Evolutionary conservation across 1,140 invertebrate species (phyloP), one percentile per base, ranked within the genome.

Genomic region (Harlomillsia oculata): DNA sequence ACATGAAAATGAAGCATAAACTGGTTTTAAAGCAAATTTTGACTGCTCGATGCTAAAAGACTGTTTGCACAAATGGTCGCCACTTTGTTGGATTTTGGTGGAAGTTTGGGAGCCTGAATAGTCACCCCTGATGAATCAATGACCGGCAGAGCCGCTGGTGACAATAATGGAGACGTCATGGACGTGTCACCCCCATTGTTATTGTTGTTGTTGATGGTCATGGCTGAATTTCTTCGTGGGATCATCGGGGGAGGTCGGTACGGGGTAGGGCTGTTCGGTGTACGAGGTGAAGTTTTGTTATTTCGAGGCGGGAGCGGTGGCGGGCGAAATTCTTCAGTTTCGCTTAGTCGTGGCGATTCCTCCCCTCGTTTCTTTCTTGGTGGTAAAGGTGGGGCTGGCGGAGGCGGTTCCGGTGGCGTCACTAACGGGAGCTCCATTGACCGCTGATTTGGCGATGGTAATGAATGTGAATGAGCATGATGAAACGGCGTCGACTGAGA

Each of bases 351-450:
- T 1, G 69, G 71, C 2, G 48, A 53, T 56, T 82, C 80, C 13
- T 76, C 78, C 61, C 82, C 80, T 48, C 79, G 69, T 58, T 76
- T 75, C 44, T 77, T 67, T 41, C 79, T 71, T 1, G 80, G 80
- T 8, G 80, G 79, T 29, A 81, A 69, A 18, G 79, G 76, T 13
- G 77, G 30, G 11, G 36, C 75, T 53, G 70, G 74, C 65, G 68
- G 74, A 66, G 57, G 71, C 58, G 65, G 45, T 20, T 71, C 70
- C 14, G 75, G 74, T 55, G 72, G 63, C 9, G 45, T 25, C 30
- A 30, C 8, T 44, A 46, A 30, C 69, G 71, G 14, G 75, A 72
- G 28, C 73, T 72, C n/a, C n/a, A n/a, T n/a, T n/a, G n/a, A n/a
- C n/a, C n/a, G n/a, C n/a, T n/a, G n/a, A n/a, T n/a, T n/a, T n/a